A percentile compares a stretch with the other conserved stretches of the same genome.
These are phyloP conservation scores for Acanthococcus lagerstroemiae DNA, from an alignment of 2,888 invertebrate species.

Conservation along the genomic window DNA sequence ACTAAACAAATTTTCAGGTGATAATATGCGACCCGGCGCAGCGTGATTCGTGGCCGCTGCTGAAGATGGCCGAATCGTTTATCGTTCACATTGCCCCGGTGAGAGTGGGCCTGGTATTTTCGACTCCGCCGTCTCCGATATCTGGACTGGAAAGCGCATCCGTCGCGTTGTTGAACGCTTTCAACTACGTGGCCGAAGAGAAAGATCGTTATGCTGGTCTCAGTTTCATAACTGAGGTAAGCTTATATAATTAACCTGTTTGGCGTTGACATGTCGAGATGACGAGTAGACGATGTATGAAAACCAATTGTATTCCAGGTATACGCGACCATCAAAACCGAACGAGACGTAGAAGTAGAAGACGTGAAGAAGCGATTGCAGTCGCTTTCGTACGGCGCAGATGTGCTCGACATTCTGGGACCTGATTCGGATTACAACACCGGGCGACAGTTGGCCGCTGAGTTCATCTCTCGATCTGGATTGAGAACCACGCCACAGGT, in stretches of 20 bases:
- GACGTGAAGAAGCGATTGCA: slow-evolving; percentile 60
- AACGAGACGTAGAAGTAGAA: slow-evolving; percentile 50
- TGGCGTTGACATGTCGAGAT: neutral
- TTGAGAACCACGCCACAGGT: slow-evolving; percentile 59
- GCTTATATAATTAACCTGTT: slow-evolving; percentile 37
- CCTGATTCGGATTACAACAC: slow-evolving; percentile 86
- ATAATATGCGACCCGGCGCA: slow-evolving; percentile 77
- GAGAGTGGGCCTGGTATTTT: slow-evolving; percentile 77
- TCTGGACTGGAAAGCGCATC: slow-evolving; percentile 60
- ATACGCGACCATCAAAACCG: slow-evolving; percentile 46
- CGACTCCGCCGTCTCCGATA: slow-evolving; percentile 48
- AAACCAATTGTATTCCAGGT: slow-evolving; percentile 44
- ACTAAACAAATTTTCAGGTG: slow-evolving; percentile 51
- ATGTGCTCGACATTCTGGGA: slow-evolving; percentile 67
- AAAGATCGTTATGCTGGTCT: slow-evolving; percentile 66
- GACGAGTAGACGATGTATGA: neutral
- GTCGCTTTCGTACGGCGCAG: slow-evolving; percentile 50
- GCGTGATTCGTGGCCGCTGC: slow-evolving; percentile 54
- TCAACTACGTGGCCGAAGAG: slow-evolving; percentile 75
- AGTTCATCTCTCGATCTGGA: slow-evolving; percentile 69
- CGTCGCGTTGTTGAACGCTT: slow-evolving; percentile 75
- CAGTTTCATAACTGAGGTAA: slow-evolving; percentile 70
- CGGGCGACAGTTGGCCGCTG: slow-evolving; percentile 66
- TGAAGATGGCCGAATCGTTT: slow-evolving; percentile 83
- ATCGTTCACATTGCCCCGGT: slow-evolving; percentile 82